Conservation (phyloP, 2,113 vertebrate genomes). For the Lepus europaeus region DNA sequence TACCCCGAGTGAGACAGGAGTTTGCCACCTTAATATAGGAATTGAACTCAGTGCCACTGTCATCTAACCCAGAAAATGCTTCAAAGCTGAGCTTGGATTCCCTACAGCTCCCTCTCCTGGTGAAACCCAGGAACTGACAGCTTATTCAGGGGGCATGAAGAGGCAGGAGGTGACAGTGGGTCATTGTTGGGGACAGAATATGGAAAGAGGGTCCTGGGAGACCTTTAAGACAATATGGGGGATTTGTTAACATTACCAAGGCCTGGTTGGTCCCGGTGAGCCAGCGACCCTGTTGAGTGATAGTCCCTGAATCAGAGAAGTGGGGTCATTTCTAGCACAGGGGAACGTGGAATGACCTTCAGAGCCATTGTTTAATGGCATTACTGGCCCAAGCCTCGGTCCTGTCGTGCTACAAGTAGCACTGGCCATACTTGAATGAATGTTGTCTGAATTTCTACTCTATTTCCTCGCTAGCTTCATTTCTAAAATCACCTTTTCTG, state of each 20-base stretch:
- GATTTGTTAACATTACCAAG: constrained; percentile 11
- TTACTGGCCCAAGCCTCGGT: not conserved
- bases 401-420: constrained; percentile 26
- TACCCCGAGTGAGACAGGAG: not conserved
- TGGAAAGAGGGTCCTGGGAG: not conserved
- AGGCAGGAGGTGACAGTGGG: not conserved
- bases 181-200: not conserved
- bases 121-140: not conserved
- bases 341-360: constrained; percentile 46
- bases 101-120: not conserved
- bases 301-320: not conserved
- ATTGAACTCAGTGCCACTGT: not conserved
- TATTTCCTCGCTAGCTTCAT: constrained; percentile 57
- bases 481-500: constrained; percentile 75
- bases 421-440: constrained; percentile 19
- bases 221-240: not conserved
- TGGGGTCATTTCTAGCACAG: constrained; percentile 45
- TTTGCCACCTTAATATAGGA: not conserved
- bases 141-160: not conserved
- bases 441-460: constrained; percentile 70
- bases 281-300: not conserved
- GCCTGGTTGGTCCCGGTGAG: not conserved
- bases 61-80: not conserved
- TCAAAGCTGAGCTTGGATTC: not conserved
- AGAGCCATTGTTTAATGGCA: constrained; percentile 43